Base-by-base conservation (phyloP, 2,797 vertebrate genomes). In the Buceros bicornis region DNA sequence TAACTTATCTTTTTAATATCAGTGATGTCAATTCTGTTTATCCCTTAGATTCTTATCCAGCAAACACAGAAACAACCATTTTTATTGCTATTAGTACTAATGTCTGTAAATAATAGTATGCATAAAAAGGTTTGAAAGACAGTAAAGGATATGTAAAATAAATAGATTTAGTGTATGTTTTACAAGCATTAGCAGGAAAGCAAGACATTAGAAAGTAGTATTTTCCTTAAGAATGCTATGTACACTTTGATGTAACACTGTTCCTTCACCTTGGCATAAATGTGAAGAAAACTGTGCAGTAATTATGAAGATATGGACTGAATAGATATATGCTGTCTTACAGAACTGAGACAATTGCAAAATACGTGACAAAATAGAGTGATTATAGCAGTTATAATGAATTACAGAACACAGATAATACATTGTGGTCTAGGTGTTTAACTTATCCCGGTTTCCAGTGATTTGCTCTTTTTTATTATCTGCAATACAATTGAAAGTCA, bases 11-110 rank as follows among this genome's bases (percentile, higher is more conserved):
- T 92, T 62, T 82, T 42, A 64, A 71, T 71, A 29, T 6, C n/a
- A 51, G 16, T 71, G 31, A 14, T 51, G 7, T 31, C 40, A 53
- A 8, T 60, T 21, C n/a, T 67, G 4, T 62, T 94, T 65, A 67
- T 58, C 26, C 10, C 21, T 76, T 82, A 82, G 13, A 60, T n/a
- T 87, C 5, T n/a, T 33, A 71, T 57, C 17, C 25, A 90, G 24
- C 4, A 56, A 73, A 66, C 5, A 58, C 2, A 13, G 9, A 84
- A 89, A 29, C 0, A 16, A 7, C 37, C 0, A 10, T 25, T 64
- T 66, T 13, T 37, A 47, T 48, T 48, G 3, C 1, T 31, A 57
- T 60, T 83, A 82, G 7, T 26, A 45, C 6, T 43, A 4, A 24
- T 57, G 76, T 81, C 33, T 76, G 18, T 26, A 61, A 72, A 64